These are phyloP conservation scores for Lophius piscatorius DNA, from an alignment of 2,113 vertebrate species.

Conservation along the genomic window DNA sequence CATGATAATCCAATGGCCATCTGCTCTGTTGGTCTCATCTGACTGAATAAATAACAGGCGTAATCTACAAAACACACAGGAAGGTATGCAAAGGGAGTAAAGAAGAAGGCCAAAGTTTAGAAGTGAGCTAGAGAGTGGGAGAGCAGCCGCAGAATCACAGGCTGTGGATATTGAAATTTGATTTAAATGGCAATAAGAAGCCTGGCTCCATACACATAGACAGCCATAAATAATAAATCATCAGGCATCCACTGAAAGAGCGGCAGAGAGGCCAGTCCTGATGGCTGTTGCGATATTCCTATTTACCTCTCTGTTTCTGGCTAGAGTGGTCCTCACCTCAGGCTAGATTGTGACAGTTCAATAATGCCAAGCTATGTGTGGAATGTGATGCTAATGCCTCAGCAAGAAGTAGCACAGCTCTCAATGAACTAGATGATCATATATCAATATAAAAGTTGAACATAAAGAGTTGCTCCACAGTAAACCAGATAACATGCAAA, in stretches of 20 bases:
- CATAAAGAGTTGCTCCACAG: too few species aligned
- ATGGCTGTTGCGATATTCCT: constrained; percentile 59
- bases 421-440: constrained; percentile 49
- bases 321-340: constrained; percentile 68
- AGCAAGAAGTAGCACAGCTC: constrained; percentile 56
- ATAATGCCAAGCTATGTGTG: constrained; percentile 82
- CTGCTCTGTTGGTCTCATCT: constrained; percentile 78
- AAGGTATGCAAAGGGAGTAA: constrained; percentile 57
- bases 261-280: constrained; percentile 56
- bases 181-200: constrained; percentile 82
- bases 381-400: constrained; percentile 80
- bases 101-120: constrained; percentile 71
- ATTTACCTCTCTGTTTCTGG: constrained; percentile 60
- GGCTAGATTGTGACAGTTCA: constrained; percentile 82
- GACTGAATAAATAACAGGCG: constrained; percentile 77
- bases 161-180: constrained; percentile 70
- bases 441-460: too few species aligned
- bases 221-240: constrained; percentile 76
- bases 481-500: too few species aligned
- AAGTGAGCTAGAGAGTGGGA: constrained; percentile 47
- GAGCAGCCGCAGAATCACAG: constrained; percentile 44
- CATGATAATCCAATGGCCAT: constrained; percentile 82
- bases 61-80: constrained; percentile 81
- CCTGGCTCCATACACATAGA: constrained; percentile 65
- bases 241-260: constrained; percentile 45